Conservation (phyloP, 2,797 vertebrate genomes). For the Martes flavigula region DNA sequence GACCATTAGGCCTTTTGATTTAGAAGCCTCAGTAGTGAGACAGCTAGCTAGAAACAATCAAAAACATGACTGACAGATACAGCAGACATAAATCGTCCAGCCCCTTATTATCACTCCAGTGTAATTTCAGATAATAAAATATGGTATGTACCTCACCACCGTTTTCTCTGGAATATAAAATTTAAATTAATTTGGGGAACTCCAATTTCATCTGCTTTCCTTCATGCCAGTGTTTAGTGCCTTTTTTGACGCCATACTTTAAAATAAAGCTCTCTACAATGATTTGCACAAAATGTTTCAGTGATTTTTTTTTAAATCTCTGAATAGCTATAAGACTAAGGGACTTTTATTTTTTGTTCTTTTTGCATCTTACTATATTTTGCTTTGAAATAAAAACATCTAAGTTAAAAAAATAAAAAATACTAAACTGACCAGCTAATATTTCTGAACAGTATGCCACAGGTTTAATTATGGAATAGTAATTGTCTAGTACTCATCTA, state of each 20-base stretch:
- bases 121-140: conserved; percentile 60
- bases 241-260: neutral
- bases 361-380: neutral
- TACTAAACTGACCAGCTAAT: conserved; percentile 55
- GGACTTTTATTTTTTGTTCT: neutral
- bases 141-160: neutral
- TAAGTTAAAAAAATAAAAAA: conserved; percentile 50
- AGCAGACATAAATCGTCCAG: conserved; percentile 52
- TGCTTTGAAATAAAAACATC: conserved; percentile 42
- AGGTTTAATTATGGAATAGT: conserved; percentile 77
- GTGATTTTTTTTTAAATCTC: neutral
- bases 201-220: conserved; percentile 35
- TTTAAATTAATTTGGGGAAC: conserved; percentile 10
- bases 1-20: conserved; percentile 58
- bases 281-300: neutral
- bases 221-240: neutral
- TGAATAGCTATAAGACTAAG: neutral
- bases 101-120: conserved; percentile 16
- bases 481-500: conserved; percentile 77
- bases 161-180: conserved; percentile 13
- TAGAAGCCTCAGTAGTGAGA: conserved; percentile 48
- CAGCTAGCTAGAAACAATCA: neutral
- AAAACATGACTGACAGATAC: conserved; percentile 52
- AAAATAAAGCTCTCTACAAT: neutral
- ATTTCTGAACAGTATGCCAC: conserved; percentile 66